phyloP scores from a whole-genome alignment of 2,888 invertebrate genomes.

The Boloria euphrosyne region DNA sequence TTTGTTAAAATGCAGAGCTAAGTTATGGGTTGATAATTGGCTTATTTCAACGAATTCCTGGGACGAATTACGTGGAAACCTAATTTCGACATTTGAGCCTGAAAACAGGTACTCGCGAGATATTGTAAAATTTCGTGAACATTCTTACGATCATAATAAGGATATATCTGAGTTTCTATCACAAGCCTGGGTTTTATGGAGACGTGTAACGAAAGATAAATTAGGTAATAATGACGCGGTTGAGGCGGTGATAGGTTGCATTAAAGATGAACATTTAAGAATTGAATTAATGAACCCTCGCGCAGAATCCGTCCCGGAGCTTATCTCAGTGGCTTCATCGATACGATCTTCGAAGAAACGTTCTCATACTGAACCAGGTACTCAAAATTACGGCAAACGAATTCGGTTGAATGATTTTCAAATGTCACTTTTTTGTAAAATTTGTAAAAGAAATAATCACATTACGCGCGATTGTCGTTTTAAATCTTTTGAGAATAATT shows the following conservation, averaged over 20 bases:
- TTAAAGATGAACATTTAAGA: slow-evolving; percentile 44
- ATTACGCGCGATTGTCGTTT: no score
- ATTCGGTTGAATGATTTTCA: no score
- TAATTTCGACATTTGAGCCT: slow-evolving; percentile 43
- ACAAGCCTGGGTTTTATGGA: slow-evolving; percentile 47
- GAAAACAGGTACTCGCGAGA: slow-evolving; percentile 48
- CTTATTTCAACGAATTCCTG: slow-evolving; percentile 44
- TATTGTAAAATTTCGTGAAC: slow-evolving; percentile 44
- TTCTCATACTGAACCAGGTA: no score
- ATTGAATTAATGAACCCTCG: slow-evolving; percentile 34
- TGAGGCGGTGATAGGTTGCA: slow-evolving; percentile 40
- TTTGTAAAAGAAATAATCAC: no score
- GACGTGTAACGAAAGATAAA: slow-evolving; percentile 44
- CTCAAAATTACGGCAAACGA: no score
- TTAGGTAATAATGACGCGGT: slow-evolving; percentile 28
- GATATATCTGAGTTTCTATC: slow-evolving; percentile 47
- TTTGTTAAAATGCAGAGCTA: slow-evolving; percentile 46
- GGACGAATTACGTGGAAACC: slow-evolving; percentile 40
- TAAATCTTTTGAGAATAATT: no score
- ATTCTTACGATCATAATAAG: slow-evolving; percentile 42
- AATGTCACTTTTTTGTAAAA: background rate
- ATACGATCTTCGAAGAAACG: no score
- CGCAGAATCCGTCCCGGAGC: slow-evolving; percentile 28
- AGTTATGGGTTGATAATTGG: slow-evolving; percentile 46
- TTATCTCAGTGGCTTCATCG: slow-evolving; percentile 29